These are phyloP conservation scores for Phylloscopus trochiloides DNA, from an alignment of 2,113 vertebrate genomes.

Conservation along the genomic window DNA sequence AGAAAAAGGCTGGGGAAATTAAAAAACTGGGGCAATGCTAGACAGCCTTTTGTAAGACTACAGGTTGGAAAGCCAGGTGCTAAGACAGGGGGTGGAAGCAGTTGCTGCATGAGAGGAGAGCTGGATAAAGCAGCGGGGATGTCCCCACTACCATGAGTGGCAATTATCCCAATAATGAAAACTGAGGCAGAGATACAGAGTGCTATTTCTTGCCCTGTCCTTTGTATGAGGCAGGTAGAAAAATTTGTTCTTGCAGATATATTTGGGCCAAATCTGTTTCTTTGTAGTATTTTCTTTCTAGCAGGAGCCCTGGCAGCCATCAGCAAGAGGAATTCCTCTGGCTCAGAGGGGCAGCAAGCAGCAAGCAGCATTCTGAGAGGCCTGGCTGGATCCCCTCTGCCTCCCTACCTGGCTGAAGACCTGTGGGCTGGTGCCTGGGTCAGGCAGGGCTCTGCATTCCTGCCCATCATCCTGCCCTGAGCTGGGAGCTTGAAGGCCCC, in stretches of 20 bases:
- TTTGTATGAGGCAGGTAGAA: not conserved
- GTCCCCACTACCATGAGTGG: rapidly evolving
- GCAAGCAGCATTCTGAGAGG: rapidly evolving
- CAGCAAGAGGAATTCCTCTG: not conserved
- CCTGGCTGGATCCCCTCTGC: rapidly evolving
- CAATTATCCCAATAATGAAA: not conserved
- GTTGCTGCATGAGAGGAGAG: not conserved
- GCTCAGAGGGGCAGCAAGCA: not conserved
- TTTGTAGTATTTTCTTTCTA: not conserved
- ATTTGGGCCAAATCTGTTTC: not conserved
- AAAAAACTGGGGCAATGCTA: not conserved
- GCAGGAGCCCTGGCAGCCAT: not conserved
- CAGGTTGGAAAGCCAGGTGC: not conserved
- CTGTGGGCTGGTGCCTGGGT: not conserved
- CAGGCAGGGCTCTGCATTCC: not conserved
- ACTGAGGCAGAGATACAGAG: not conserved
- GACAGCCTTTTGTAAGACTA: not conserved
- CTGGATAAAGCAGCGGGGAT: not conserved
- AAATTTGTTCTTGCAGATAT: not conserved
- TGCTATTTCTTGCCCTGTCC: not conserved
- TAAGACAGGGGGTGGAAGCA: not conserved
- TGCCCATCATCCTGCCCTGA: rapidly evolving
- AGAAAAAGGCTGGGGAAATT: not conserved
- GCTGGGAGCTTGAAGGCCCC: not conserved
- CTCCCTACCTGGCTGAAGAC: not conserved